phyloP scores from a whole-genome alignment of 2,888 invertebrate genomes.

The Oxystoma pomonae region DNA sequence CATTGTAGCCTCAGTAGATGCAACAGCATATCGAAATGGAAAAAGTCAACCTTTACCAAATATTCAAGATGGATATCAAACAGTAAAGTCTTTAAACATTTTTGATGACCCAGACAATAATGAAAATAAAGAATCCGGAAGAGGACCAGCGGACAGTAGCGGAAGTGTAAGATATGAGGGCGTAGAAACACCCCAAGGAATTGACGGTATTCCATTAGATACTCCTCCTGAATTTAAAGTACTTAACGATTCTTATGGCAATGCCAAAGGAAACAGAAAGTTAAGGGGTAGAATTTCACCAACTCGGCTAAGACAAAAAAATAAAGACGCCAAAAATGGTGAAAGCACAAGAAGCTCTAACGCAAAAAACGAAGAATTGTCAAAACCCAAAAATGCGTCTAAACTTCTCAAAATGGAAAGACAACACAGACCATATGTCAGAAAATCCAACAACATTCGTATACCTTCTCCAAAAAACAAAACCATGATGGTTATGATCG shows the following conservation, averaged over 20 bases:
- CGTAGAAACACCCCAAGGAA: slow-evolving; percentile 14
- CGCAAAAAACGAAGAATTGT: neutral
- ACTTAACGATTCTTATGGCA: neutral
- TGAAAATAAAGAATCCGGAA: neutral
- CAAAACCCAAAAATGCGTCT: neutral
- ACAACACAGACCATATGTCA: neutral
- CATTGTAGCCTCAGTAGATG: neutral
- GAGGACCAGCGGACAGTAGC: neutral
- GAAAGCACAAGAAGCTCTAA: neutral
- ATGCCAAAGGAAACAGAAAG: neutral
- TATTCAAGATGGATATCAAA: neutral
- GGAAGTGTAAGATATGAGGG: slow-evolving; percentile 17
- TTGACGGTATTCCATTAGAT: slow-evolving; percentile 18
- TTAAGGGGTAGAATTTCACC: neutral
- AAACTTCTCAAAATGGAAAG: too few species aligned
- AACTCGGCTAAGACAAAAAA: neutral
- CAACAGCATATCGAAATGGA: neutral
- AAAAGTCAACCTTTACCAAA: neutral
- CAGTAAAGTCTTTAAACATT: neutral
- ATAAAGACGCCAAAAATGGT: neutral
- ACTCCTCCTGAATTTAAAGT: neutral
- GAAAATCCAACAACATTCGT: slow-evolving; percentile 2
- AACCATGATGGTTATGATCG: neutral
- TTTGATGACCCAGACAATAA: neutral
- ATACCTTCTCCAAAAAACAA: neutral